phyloP scores from a whole-genome alignment of 2,113 vertebrate species.

The Corythaixoides concolor region DNA sequence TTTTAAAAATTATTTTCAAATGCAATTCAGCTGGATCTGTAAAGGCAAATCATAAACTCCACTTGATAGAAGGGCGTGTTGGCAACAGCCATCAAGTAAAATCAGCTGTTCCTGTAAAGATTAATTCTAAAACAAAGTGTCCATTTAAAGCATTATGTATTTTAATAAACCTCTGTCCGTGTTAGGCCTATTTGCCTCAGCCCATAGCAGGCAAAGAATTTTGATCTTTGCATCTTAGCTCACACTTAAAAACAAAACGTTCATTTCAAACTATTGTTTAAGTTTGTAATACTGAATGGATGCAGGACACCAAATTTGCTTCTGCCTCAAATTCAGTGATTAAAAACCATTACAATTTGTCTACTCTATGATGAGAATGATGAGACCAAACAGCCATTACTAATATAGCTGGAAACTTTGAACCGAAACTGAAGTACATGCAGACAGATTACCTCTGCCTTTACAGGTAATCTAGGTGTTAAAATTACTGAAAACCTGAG shows the following conservation, averaged over 20 bases:
- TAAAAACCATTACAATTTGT: background rate
- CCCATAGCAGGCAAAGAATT: background rate
- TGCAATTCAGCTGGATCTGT: background rate
- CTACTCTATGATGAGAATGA: background rate
- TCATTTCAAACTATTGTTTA: background rate
- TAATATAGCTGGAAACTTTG: background rate
- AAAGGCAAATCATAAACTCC: background rate
- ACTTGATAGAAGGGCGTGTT: background rate
- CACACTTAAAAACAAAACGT: background rate
- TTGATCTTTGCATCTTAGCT: background rate
- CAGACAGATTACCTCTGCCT: background rate
- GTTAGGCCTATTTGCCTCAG: background rate
- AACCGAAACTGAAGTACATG: background rate
- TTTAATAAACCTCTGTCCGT: background rate
- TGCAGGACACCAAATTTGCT: background rate
- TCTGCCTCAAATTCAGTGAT: background rate
- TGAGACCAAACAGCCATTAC: background rate
- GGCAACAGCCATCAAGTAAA: background rate
- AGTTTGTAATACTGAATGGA: background rate
- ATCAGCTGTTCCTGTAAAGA: background rate
- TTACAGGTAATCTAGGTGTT: background rate
- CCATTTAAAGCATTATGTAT: accelerated
- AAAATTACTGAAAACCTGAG: background rate
- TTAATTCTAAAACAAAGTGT: background rate
- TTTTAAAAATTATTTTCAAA: background rate